Conservation (phyloP, 2,888 invertebrate genomes). For the Phortica magna region DNA sequence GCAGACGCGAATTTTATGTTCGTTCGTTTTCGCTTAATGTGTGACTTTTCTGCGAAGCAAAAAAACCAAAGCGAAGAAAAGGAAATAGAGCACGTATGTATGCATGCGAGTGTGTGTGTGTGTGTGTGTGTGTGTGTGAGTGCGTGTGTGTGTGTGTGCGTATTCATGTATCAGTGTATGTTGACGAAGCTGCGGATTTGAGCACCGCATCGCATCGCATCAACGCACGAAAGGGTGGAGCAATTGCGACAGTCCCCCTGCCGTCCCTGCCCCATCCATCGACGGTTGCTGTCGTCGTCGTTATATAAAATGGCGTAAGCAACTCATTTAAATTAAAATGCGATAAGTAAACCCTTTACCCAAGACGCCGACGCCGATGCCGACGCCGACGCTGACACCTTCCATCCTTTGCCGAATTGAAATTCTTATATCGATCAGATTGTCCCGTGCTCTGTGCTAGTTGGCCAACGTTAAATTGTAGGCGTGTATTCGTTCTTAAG, state of each 20-base stretch:
- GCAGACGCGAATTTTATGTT: conserved; percentile 62
- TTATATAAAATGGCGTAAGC: conserved; percentile 17
- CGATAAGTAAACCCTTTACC: conserved; percentile 22
- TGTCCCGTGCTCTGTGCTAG: too few species aligned
- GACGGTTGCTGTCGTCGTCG: background rate
- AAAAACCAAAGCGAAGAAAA: conserved; percentile 40
- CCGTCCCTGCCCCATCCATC: too few species aligned
- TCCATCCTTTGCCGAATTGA: too few species aligned
- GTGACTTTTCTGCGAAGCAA: conserved; percentile 56
- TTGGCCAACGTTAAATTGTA: too few species aligned
- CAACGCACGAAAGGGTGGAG: conserved; percentile 25
- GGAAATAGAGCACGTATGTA: conserved; percentile 26
- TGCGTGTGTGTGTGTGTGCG: conserved; percentile 5
- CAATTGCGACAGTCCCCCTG: too few species aligned
- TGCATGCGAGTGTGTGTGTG: conserved; percentile 30
- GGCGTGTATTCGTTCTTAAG: too few species aligned
- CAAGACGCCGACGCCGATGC: background rate
- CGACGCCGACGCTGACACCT: too few species aligned
- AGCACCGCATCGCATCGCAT: conserved; percentile 8
- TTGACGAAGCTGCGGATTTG: conserved; percentile 20
- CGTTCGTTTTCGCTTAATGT: conserved; percentile 52
- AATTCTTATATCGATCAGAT: too few species aligned
- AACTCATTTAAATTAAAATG: conserved; percentile 28
- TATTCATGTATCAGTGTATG: too few species aligned
- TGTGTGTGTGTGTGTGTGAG: background rate